Conservation (phyloP, 2,888 invertebrate species). For the Drosophila nr. perissopoda region DNA sequence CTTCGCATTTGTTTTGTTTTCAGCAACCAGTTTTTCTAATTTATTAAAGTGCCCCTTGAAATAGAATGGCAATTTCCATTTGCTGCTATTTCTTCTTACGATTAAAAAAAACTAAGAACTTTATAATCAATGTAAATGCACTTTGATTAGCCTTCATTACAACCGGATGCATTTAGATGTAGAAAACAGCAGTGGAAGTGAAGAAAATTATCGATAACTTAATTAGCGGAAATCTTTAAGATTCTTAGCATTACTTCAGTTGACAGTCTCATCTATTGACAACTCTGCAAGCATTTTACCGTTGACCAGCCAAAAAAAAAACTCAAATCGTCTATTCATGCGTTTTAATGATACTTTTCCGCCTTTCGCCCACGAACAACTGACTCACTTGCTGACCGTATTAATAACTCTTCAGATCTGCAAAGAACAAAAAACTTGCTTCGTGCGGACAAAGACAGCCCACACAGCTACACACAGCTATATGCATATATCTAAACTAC, state of each 20-base stretch:
- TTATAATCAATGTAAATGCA: slow-evolving; percentile 39
- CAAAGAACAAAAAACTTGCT: slow-evolving; percentile 33
- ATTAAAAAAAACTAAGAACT: slow-evolving; percentile 37
- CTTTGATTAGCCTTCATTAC: slow-evolving; percentile 53
- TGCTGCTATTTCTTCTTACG: slow-evolving; percentile 48
- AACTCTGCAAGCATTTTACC: neutral
- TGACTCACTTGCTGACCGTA: slow-evolving; percentile 39
- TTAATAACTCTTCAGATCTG: slow-evolving; percentile 18
- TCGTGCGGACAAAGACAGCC: slow-evolving; percentile 22
- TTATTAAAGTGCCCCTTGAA: slow-evolving; percentile 45
- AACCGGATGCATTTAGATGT: slow-evolving; percentile 53
- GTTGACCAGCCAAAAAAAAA: slow-evolving; percentile 3
- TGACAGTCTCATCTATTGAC: slow-evolving; percentile 4
- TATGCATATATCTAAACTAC: neutral
- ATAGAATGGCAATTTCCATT: slow-evolving; percentile 49
- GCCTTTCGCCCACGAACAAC: slow-evolving; percentile 43
- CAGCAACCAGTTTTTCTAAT: slow-evolving; percentile 53
- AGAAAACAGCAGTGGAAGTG: slow-evolving; percentile 49
- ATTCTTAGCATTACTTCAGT: slow-evolving; percentile 2
- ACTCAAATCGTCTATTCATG: slow-evolving; percentile 24
- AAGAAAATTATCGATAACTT: slow-evolving; percentile 35
- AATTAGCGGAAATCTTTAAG: slow-evolving; percentile 49
- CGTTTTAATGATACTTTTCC: slow-evolving; percentile 45
- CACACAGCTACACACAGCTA: slow-evolving; percentile 5
- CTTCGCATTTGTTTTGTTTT: slow-evolving; percentile 27